phyloP scores from a whole-genome alignment of 2,888 invertebrate species.

The Elysia crispata region DNA sequence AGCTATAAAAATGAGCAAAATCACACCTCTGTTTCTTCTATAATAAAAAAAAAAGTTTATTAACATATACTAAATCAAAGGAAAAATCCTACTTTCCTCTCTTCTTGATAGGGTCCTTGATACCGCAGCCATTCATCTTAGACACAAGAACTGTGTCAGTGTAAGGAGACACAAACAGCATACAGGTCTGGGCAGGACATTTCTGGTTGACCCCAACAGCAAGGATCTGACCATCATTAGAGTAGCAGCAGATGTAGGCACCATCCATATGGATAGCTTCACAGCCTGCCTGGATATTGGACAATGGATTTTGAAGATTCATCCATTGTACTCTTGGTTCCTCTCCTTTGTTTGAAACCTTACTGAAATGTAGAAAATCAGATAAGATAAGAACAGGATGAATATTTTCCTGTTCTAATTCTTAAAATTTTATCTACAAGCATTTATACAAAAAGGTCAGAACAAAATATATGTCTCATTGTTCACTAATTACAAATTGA shows the following conservation, averaged over 20 bases:
- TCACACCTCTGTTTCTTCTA: no score
- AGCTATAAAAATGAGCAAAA: no score
- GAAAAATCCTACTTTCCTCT: conserved; percentile 62
- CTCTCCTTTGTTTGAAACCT: conserved; percentile 21
- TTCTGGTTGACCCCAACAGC: conserved; percentile 74
- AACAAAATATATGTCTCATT: not conserved
- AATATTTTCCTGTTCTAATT: no score
- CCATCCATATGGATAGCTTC: conserved; percentile 65
- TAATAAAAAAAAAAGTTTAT: no score
- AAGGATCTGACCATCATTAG: conserved; percentile 71
- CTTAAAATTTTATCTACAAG: not conserved
- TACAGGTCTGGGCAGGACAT: conserved; percentile 62
- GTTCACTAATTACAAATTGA: not conserved
- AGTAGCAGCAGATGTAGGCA: conserved; percentile 65
- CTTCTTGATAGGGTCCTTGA: conserved; percentile 56
- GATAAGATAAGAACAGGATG: no score
- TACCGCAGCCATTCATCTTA: conserved; percentile 67
- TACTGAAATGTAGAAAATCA: not conserved
- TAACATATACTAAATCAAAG: no score
- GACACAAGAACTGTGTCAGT: conserved; percentile 70
- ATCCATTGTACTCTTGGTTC: conserved; percentile 60
- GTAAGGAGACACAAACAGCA: conserved; percentile 72
- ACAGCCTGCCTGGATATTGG: conserved; percentile 61
- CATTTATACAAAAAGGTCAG: not conserved
- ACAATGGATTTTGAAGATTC: conserved; percentile 63